Percentiles rank a stretch among this genome's conserved stretches.
phyloP scores from a whole-genome alignment of 2,888 invertebrate genomes.

The Troides oblongomaculatus region DNA sequence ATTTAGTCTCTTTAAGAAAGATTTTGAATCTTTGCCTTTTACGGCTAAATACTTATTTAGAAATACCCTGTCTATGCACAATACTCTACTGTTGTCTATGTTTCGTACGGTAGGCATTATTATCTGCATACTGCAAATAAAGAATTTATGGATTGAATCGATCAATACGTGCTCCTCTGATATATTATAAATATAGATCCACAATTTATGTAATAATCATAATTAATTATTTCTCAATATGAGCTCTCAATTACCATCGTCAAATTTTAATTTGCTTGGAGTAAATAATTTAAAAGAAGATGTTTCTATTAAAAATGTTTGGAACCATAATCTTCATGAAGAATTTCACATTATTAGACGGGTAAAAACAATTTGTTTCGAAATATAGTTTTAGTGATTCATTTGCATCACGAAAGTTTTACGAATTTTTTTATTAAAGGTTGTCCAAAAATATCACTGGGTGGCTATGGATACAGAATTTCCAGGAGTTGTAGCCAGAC shows the following conservation, averaged over 20 bases:
- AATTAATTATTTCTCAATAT: constrained; percentile 11
- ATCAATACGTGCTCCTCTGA: constrained; percentile 17
- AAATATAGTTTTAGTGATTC: not conserved
- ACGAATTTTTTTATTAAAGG: constrained; percentile 47
- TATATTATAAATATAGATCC: not conserved
- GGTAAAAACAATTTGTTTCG: constrained; percentile 61
- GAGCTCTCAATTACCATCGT: constrained; percentile 34
- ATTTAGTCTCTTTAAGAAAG: not conserved
- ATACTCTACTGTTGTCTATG: not conserved
- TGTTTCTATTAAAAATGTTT: constrained; percentile 95
- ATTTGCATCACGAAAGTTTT: not conserved
- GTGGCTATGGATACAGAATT: constrained; percentile 97
- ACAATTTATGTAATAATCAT: constrained; percentile 14
- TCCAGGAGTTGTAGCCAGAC: constrained; percentile 96
- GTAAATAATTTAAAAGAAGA: constrained; percentile 75
- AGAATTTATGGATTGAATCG: constrained; percentile 10
- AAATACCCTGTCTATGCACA: not conserved
- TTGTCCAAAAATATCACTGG: constrained; percentile 87
- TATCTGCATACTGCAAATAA: constrained; percentile 1
- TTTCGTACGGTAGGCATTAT: not conserved
- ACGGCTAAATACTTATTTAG: not conserved
- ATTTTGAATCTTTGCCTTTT: not conserved
- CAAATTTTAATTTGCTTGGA: constrained; percentile 36
- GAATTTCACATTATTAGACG: constrained; percentile 94
- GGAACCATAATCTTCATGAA: constrained; percentile 95